Evolutionary conservation across 35 echinoderm and acorn worm genomes (phyloP).

Genomic region (Ophiothrix spiculata): DNA sequence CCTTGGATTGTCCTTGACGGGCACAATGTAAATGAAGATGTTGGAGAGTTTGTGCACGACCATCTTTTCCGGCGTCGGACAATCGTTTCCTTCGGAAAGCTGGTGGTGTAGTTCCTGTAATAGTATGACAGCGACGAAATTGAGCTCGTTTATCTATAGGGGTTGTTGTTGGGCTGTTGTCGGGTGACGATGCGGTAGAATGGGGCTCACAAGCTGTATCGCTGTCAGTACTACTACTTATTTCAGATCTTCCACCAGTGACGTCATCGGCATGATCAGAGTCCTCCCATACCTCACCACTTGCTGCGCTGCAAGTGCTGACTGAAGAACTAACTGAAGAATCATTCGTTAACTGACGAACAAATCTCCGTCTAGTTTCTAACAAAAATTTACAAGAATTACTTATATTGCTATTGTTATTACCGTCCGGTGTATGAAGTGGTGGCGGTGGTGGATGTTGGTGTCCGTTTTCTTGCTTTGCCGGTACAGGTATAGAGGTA

Average conservation of each 20-base stretch:
- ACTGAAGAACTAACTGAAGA: constrained; percentile 14
- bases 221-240: neutral
- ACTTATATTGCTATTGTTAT: neutral
- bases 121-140: neutral
- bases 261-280: neutral
- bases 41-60: constrained; percentile 9
- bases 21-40: constrained; percentile 50
- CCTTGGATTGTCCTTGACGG: neutral
- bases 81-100: neutral
- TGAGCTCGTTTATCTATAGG: neutral
- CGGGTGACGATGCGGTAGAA: neutral
- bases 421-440: neutral
- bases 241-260: neutral
- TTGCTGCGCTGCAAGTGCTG: neutral
- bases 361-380: neutral
- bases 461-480: neutral
- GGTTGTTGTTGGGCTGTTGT: neutral
- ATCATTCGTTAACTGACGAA: neutral
- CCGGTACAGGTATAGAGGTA: neutral
- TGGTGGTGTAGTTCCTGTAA: neutral
- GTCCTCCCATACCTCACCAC: neutral
- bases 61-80: neutral
- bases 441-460: too few species aligned
- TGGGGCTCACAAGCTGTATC: neutral
- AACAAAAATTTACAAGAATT: neutral